A percentile compares a stretch with the other conserved stretches of the same genome.
Evolutionary conservation across 2,797 vertebrate species (phyloP).

Genomic region (Acipenser transmontanus): DNA sequence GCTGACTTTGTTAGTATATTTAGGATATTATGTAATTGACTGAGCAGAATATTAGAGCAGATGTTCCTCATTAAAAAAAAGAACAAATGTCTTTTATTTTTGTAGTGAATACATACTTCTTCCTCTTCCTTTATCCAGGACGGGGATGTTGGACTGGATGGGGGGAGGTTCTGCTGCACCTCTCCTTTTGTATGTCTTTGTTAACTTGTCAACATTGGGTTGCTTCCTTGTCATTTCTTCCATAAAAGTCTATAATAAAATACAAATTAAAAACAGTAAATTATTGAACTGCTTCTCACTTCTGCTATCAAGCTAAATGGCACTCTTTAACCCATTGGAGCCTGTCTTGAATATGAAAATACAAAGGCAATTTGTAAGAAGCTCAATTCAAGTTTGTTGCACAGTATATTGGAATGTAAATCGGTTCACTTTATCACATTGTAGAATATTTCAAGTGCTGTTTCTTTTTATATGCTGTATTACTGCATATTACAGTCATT

Average conservation of each 20-base stretch:
- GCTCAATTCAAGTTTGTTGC: too few relatives aligned
- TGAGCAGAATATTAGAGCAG: conserved; percentile 38
- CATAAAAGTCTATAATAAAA: conserved; percentile 79
- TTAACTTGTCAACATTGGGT: conserved; percentile 97
- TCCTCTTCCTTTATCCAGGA: conserved; percentile 81
- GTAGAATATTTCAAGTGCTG: too few relatives aligned
- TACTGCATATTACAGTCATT: too few relatives aligned
- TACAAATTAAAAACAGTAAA: background rate
- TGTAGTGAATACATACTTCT: conserved; percentile 70
- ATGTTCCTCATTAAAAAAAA: conserved; percentile 26
- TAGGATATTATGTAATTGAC: conserved; percentile 37
- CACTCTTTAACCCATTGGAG: too few relatives aligned
- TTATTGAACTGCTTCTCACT: too few relatives aligned
- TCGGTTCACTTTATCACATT: too few relatives aligned
- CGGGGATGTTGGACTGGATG: conserved; percentile 87
- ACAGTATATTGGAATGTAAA: too few relatives aligned
- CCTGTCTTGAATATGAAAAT: too few relatives aligned
- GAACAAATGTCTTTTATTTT: conserved; percentile 16
- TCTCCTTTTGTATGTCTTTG: conserved; percentile 96
- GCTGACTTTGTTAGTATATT: background rate
- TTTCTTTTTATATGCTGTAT: too few relatives aligned
- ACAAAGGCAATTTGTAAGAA: too few relatives aligned
- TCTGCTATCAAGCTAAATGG: too few relatives aligned
- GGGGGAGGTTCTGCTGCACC: conserved; percentile 49
- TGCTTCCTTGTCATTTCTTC: conserved; percentile 99